Evolutionary conservation across 1,140 invertebrate species (phyloP).

Genomic region (Cherax destructor): DNA sequence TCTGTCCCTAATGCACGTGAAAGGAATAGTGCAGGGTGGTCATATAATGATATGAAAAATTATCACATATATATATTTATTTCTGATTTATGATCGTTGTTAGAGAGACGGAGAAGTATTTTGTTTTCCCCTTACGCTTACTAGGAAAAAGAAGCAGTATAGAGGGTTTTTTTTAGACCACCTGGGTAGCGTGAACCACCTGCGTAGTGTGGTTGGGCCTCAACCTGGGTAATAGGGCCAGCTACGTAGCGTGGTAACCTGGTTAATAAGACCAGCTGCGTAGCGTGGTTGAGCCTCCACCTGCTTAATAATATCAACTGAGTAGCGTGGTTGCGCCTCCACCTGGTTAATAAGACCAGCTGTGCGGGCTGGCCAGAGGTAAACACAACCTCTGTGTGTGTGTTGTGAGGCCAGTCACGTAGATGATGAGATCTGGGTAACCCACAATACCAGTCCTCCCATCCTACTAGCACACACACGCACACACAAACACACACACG

Average conservation of each 20-base stretch:
- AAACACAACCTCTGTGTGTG: background rate
- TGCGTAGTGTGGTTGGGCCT: background rate
- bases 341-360: conserved; percentile 44
- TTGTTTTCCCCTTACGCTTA: no score
- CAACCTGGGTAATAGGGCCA: conserved; percentile 1
- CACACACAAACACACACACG: no score
- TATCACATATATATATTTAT: no score
- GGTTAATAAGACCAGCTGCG: background rate
- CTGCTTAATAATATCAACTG: conserved; percentile 39
- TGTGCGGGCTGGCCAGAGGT: background rate
- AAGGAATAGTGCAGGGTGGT: no score
- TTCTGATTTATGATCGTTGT: no score
- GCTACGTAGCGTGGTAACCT: background rate
- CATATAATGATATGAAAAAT: no score
- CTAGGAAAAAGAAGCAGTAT: no score
- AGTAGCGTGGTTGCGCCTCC: background rate
- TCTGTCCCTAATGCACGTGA: no score
- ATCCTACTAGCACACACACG: background rate
- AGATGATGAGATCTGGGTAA: conserved; percentile 8
- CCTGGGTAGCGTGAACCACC: no score
- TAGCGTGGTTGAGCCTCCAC: background rate
- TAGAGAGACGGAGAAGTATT: no score
- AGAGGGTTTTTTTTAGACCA: no score
- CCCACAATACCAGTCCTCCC: background rate
- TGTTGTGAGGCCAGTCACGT: conserved; percentile 39